Conservation (phyloP, 2,797 vertebrate species). For the Parauchenoglanis ngamensis region DNA sequence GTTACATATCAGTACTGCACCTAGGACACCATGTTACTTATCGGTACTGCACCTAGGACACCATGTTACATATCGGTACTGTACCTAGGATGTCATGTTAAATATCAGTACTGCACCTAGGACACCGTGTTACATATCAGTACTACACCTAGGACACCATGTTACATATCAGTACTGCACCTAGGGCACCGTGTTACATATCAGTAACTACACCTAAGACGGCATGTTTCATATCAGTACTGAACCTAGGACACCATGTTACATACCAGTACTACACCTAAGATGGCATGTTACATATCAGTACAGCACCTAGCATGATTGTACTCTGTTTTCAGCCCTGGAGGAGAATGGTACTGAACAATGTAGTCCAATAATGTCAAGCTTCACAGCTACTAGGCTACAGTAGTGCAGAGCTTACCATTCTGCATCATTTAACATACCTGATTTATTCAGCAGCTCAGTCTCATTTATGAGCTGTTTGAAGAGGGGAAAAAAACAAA, state of each 20-base stretch:
- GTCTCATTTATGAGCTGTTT: background rate
- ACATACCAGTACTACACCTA: background rate
- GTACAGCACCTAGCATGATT: background rate
- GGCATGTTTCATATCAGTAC: background rate
- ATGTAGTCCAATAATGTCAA: background rate
- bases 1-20: too few relatives aligned
- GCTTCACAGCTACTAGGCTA: background rate
- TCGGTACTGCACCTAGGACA: too few relatives aligned
- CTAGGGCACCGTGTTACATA: background rate
- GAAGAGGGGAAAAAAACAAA: slow-evolving; percentile 7
- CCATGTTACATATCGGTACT: too few relatives aligned
- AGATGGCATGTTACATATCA: background rate
- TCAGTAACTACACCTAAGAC: background rate
- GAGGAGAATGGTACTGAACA: background rate
- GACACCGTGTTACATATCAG: background rate
- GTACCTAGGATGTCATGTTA: too few relatives aligned
- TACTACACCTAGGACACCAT: background rate
- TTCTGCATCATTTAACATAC: slow-evolving; percentile 5
- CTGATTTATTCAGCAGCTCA: slow-evolving; percentile 15
- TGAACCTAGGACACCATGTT: background rate
- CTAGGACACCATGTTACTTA: too few relatives aligned
- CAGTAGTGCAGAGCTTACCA: background rate
- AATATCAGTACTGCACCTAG: background rate
- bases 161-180: background rate
- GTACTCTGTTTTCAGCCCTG: background rate